Conservation (phyloP, 2,113 vertebrate species). For the Thermophis baileyi region DNA sequence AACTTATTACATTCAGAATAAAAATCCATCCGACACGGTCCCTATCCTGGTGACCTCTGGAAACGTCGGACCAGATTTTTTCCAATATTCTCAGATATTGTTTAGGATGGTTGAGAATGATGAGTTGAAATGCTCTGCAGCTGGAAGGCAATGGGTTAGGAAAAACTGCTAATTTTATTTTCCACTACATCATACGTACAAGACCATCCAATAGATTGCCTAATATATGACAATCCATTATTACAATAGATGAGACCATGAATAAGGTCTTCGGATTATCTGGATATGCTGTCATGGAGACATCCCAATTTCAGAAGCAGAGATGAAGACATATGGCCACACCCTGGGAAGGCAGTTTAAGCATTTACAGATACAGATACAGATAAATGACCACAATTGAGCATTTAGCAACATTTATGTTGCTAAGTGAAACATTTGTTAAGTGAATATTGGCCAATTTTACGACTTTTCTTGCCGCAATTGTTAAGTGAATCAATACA, state of each 20-base stretch:
- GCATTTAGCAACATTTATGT: too few relatives aligned
- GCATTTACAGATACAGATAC: too few relatives aligned
- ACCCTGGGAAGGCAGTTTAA: not conserved
- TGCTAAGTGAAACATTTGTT: too few relatives aligned
- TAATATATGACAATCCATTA: not conserved
- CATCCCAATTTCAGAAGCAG: not conserved
- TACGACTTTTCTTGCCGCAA: too few relatives aligned
- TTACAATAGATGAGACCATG: not conserved
- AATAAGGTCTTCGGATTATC: not conserved
- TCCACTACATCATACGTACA: not conserved
- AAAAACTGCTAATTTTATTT: not conserved
- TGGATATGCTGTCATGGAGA: not conserved
- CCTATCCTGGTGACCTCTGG: not conserved
- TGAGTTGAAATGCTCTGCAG: not conserved
- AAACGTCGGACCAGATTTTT: not conserved
- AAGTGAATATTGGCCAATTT: too few relatives aligned
- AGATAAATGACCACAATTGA: too few relatives aligned
- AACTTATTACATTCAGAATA: not conserved
- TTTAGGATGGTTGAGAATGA: not conserved
- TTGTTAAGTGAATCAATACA: too few relatives aligned
- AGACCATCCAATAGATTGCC: not conserved
- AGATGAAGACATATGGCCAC: not conserved
- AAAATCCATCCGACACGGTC: not conserved
- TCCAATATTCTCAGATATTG: not conserved
- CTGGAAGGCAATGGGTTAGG: not conserved